A percentile compares a stretch with the other conserved stretches of the same genome.
phyloP scores from a whole-genome alignment of 2,797 vertebrate species.

The Cossypha caffra region DNA sequence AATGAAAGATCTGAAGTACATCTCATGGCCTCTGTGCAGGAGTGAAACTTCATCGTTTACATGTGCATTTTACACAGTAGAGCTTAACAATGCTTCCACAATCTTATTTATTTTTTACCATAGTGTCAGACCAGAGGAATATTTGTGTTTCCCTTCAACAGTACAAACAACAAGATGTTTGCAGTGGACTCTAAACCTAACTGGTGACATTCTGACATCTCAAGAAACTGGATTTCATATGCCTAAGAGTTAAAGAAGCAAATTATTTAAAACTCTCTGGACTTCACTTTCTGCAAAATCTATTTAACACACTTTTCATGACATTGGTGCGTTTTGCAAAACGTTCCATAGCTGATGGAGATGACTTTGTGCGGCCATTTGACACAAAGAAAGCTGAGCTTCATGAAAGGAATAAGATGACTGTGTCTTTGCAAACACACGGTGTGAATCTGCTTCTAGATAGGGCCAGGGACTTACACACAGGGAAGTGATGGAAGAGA shows the following conservation, averaged over 20 bases:
- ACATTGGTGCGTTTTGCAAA: not conserved
- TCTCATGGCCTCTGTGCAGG: not conserved
- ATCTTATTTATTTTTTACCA: not conserved
- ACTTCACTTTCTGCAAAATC: not conserved
- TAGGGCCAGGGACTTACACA: not conserved
- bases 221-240: not conserved
- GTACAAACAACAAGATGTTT: accelerated
- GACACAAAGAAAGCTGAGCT: not conserved
- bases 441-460: not conserved
- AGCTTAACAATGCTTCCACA: not conserved
- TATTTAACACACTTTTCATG: not conserved
- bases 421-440: not conserved
- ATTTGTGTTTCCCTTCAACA: not conserved
- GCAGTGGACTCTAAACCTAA: not conserved
- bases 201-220: not conserved
- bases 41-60: accelerated
- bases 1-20: not conserved
- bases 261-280: not conserved
- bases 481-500: not conserved
- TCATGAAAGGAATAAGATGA: no score
- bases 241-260: not conserved
- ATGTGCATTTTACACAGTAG: not conserved
- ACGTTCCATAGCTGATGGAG: accelerated
- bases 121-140: not conserved
- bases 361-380: not conserved